A percentile compares a stretch with the other conserved stretches of the same genome.
Conservation (phyloP, 2,113 vertebrate species). For the Myotis davidii region DNA sequence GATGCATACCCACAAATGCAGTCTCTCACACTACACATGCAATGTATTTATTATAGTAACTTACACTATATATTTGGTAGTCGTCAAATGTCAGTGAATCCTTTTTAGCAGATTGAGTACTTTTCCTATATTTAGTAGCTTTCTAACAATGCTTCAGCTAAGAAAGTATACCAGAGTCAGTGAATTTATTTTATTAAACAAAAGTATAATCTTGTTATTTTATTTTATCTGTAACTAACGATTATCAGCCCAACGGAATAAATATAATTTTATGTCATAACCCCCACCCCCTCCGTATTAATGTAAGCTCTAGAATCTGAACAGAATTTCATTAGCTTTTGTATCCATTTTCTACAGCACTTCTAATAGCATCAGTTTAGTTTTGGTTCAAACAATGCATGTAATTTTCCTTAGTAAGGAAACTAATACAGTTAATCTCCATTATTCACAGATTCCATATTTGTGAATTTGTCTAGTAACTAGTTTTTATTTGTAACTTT, state of each 20-base stretch:
- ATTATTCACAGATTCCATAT: neutral
- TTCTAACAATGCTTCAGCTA: neutral
- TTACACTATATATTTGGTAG: neutral
- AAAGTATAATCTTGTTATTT: neutral
- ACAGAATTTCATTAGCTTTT: neutral
- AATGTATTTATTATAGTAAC: neutral
- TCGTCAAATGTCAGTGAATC: neutral
- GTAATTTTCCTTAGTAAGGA: neutral
- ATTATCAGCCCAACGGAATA: neutral
- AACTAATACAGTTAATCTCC: neutral
- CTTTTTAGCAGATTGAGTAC: neutral
- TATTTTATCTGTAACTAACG: neutral
- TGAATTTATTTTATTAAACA: neutral
- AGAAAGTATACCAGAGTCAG: neutral
- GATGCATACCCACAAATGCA: neutral
- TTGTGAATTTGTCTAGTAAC: neutral
- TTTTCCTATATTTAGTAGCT: neutral
- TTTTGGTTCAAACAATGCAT: neutral
- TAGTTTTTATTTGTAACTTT: neutral
- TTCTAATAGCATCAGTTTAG: neutral
- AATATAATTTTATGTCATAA: neutral
- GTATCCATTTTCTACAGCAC: neutral
- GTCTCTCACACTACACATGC: neutral
- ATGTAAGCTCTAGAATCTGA: neutral
- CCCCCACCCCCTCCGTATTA: neutral